phyloP scores from a whole-genome alignment of 2,113 vertebrate species.

The Eonycteris spelaea region DNA sequence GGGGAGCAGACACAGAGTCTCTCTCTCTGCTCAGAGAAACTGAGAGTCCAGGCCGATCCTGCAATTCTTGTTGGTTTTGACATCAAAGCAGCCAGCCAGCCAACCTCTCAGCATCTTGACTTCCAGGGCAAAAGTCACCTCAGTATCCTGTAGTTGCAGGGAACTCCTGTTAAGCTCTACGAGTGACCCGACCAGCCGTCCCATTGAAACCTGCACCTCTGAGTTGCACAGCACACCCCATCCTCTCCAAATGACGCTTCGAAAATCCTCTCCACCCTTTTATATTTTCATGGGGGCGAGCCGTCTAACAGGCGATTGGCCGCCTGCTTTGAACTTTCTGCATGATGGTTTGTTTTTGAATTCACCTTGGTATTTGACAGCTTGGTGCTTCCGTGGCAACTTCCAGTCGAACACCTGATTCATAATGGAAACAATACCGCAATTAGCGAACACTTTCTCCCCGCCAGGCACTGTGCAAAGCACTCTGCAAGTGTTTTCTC shows the following conservation, averaged over 20 bases:
- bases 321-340: neutral
- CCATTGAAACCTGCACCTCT: neutral
- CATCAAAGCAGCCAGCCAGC: neutral
- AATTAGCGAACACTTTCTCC: neutral
- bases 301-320: neutral
- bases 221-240: fast-evolving
- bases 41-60: neutral
- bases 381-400: neutral
- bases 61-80: neutral
- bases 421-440: neutral
- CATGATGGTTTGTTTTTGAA: neutral
- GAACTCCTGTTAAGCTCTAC: neutral
- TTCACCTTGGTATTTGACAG: neutral
- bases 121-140: neutral
- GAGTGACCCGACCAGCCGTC: fast-evolving
- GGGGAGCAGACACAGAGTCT: neutral
- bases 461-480: too few species aligned
- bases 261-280: neutral
- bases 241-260: neutral
- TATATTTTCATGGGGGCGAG: neutral
- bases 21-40: neutral
- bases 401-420: neutral
- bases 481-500: neutral
- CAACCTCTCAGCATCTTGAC: neutral
- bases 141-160: neutral